Percentiles rank a stretch among this genome's conserved stretches.
Evolutionary conservation across 1,140 invertebrate species (phyloP).

Genomic region (Riptortus pedestris): DNA sequence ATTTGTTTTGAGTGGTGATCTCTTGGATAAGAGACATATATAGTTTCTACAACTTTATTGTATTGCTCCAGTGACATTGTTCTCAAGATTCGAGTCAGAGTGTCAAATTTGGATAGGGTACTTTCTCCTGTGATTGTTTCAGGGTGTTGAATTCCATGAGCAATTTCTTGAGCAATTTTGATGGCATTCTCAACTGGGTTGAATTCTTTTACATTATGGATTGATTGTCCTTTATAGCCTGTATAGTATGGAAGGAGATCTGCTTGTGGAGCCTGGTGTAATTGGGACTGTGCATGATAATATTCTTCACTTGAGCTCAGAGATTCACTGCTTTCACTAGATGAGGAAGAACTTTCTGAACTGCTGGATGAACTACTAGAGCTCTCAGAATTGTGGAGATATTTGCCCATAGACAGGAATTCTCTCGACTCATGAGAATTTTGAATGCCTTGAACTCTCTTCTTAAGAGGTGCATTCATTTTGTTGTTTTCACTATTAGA

Average conservation of each 20-base stretch:
- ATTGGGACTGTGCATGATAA: conserved; percentile 38
- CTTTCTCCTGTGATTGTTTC: conserved; percentile 43
- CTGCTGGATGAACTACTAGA: not conserved
- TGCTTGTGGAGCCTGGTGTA: conserved; percentile 38
- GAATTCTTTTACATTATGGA: conserved; percentile 35
- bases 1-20: conserved; percentile 31
- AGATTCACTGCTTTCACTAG: conserved; percentile 10
- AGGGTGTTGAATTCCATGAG: conserved; percentile 43
- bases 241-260: conserved; percentile 42
- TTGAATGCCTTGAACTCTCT: too few relatives aligned
- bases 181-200: conserved; percentile 37
- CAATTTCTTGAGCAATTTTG: conserved; percentile 45
- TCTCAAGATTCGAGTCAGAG: conserved; percentile 44
- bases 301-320: conserved; percentile 31
- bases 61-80: conserved; percentile 49
- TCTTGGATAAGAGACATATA: conserved; percentile 36
- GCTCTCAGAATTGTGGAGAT: too few relatives aligned
- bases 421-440: too few relatives aligned
- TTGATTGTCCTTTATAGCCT: conserved; percentile 41
- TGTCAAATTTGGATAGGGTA: conserved; percentile 49
- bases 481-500: too few relatives aligned
- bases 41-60: conserved; percentile 36
- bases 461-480: too few relatives aligned
- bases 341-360: conserved; percentile 24
- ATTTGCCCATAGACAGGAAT: too few relatives aligned